Evolutionary conservation across 2,888 invertebrate species (phyloP).

Genomic region (Tinea trinotella): DNA sequence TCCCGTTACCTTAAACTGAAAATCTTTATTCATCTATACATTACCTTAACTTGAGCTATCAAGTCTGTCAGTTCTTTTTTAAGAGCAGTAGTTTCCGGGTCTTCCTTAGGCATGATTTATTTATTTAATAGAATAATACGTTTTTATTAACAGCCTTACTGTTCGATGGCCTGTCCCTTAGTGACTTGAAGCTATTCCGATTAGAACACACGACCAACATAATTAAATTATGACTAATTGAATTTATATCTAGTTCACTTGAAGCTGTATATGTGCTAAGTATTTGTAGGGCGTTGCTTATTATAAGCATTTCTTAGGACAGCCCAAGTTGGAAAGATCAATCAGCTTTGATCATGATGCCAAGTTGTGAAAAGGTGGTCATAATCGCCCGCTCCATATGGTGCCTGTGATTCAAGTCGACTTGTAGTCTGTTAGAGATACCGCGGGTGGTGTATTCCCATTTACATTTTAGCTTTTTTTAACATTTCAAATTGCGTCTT

Average conservation of each 20-base stretch:
- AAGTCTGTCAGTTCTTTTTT: conserved; percentile 87
- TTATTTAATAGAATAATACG: conserved; percentile 12
- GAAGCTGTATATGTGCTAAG: conserved; percentile 52
- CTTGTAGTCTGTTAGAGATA: too few relatives aligned
- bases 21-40: not conserved
- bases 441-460: too few relatives aligned
- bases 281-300: too few relatives aligned
- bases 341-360: too few relatives aligned
- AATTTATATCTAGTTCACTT: conserved; percentile 39
- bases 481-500: too few relatives aligned
- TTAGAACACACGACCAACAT: conserved; percentile 22
- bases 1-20: not conserved
- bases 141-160: not conserved
- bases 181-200: not conserved
- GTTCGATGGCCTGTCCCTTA: not conserved
- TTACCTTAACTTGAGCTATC: conserved; percentile 84
- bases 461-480: too few relatives aligned
- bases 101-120: conserved; percentile 83
- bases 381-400: too few relatives aligned
- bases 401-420: too few relatives aligned
- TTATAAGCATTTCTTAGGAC: too few relatives aligned
- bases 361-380: too few relatives aligned
- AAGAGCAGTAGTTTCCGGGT: conserved; percentile 83
- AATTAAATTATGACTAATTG: conserved; percentile 41
- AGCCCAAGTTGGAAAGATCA: too few relatives aligned